phyloP scores from a whole-genome alignment of 2,113 vertebrate genomes.

The Cynopterus brachyotis region DNA sequence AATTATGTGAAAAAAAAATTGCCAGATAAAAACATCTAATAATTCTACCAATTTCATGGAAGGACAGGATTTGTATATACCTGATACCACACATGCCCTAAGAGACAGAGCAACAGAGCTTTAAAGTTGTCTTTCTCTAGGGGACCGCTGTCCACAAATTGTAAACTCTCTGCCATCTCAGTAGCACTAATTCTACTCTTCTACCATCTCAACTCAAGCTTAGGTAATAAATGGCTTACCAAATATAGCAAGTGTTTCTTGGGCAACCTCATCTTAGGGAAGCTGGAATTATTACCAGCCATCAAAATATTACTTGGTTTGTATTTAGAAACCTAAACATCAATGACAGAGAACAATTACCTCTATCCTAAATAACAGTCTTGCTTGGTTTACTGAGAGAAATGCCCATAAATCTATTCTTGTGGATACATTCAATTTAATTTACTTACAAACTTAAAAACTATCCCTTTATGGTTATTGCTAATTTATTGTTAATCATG shows the following conservation, averaged over 20 bases:
- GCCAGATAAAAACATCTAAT: not conserved
- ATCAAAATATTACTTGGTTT: not conserved
- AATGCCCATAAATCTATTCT: not conserved
- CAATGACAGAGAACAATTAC: not conserved
- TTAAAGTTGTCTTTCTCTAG: not conserved
- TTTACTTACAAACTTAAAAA: not conserved
- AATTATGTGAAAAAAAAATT: not conserved
- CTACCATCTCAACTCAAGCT: not conserved
- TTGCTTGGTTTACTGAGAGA: not conserved
- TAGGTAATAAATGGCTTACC: not conserved
- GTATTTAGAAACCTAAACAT: not conserved
- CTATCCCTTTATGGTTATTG: not conserved
- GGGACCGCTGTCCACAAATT: not conserved
- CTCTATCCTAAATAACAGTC: not conserved
- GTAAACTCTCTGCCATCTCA: not conserved
- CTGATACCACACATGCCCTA: not conserved
- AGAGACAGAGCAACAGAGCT: fast-evolving
- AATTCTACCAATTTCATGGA: not conserved
- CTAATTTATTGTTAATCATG: not conserved
- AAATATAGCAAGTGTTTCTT: not conserved
- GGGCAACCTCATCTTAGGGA: not conserved
- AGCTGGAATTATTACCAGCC: not conserved
- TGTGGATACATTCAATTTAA: not conserved
- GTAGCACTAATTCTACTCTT: not conserved
- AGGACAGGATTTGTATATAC: not conserved